Base-by-base conservation (phyloP, 2,888 invertebrate genomes). In the Drosophila gaucha region DNA sequence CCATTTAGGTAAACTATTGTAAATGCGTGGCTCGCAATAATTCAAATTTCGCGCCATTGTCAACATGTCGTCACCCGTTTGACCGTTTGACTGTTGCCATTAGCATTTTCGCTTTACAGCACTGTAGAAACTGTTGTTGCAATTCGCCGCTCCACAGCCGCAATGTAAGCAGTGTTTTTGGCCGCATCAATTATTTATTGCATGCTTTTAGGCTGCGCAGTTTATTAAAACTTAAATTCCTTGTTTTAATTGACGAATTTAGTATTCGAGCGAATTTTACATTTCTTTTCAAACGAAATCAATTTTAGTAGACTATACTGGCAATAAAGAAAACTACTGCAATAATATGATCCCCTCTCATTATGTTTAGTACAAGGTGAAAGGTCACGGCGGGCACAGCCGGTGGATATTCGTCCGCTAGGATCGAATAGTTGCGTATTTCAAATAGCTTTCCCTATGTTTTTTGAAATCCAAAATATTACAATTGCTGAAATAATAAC, bases 351-450 rank as follows among this genome's bases (percentile, higher is more conserved):
- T 28, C 2, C 1, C 4, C 6, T n/a, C 2, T 2, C 8, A 20
- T 12, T 6, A 41, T 2, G 6, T 20, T 14, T 1, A 54, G 4
- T 14, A 18, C 8, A 2, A 57, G 2, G 8, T 33, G 24, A 65
- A 56, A 74, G 8, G 60, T 50, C 20, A 55, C 35, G 16, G 24
- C 14, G 14, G 72, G 77, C 28, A 31, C 1, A 3, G 2, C 18
- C 6, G 22, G 8, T 4, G 69, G 74, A 43, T 39, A 70, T n/a
- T 85, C 67, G 1, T 41, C 20, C 8, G 14, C 6, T 5, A 12
- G 14, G 10, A 78, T 12, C 8, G 74, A 63, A 18, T 47, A 72
- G 70, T 84, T 77, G 38, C 56, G 59, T 41, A 84, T 49, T 36
- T 58, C 59, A 51, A 31, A 86, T 22, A 51, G 36, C n/a, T n/a